Percentiles rank a stretch among this genome's conserved stretches.
Conservation (phyloP, 2,797 vertebrate genomes). For the Syncerus caffer region DNA sequence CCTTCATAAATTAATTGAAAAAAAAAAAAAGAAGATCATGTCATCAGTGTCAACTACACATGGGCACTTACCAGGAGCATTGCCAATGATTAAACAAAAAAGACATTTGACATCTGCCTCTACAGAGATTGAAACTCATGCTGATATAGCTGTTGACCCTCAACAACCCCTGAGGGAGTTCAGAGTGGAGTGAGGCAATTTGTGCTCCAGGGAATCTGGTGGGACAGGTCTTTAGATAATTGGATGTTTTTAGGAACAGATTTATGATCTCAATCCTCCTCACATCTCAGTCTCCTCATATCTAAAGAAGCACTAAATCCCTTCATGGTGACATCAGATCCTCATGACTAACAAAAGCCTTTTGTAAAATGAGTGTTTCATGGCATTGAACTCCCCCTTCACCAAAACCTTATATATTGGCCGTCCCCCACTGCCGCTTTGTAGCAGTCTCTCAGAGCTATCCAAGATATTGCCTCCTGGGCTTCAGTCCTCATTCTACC, state of each 20-base stretch:
- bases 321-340: background rate
- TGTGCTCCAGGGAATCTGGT: background rate
- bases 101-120: background rate
- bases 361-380: background rate
- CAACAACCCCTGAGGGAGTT: background rate
- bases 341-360: background rate
- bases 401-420: background rate
- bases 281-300: background rate
- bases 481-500: background rate
- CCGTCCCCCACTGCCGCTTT: rapidly evolving
- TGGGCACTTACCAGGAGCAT: background rate
- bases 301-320: background rate
- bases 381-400: background rate
- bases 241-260: background rate
- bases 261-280: background rate
- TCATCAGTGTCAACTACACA: background rate
- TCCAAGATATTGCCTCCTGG: background rate
- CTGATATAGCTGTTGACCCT: background rate
- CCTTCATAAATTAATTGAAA: background rate
- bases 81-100: background rate
- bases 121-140: background rate
- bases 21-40: background rate
- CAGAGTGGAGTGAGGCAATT: background rate
- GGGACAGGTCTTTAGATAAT: background rate
- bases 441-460: background rate